These are phyloP conservation scores for Hypothenemus hampei DNA, from an alignment of 1,140 invertebrate species.

Conservation along the genomic window DNA sequence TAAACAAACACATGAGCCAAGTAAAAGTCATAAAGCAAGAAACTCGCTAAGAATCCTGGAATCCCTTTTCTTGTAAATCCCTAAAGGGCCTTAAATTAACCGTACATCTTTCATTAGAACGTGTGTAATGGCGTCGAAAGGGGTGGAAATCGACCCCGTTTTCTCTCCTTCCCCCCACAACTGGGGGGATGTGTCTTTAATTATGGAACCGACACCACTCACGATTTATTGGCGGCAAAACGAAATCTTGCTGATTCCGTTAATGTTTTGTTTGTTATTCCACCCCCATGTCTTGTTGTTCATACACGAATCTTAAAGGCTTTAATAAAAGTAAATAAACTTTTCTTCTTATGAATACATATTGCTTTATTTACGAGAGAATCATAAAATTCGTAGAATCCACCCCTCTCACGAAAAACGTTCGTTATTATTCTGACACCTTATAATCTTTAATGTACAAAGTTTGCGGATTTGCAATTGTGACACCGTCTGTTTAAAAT, in stretches of 20 bases:
- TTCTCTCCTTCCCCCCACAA: no score
- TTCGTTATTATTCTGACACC: slow-evolving; percentile 24
- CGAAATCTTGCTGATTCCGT: slow-evolving; percentile 16
- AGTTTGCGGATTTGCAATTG: slow-evolving; percentile 16
- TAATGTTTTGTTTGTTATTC: slow-evolving; percentile 12
- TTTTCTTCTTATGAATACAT: slow-evolving; percentile 10
- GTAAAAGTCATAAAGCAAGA: slow-evolving; percentile 27
- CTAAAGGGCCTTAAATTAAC: slow-evolving; percentile 29
- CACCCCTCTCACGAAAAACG: no score
- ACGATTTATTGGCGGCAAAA: slow-evolving; percentile 25
- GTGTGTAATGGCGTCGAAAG: slow-evolving; percentile 29
- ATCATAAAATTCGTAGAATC: slow-evolving; percentile 11
- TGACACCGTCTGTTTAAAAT: slow-evolving; percentile 16
- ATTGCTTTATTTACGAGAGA: slow-evolving; percentile 11
- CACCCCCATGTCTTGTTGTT: neutral
- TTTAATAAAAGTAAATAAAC: neutral
- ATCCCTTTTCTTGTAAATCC: slow-evolving; percentile 27
- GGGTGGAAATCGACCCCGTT: slow-evolving; percentile 21
- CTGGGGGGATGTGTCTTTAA: slow-evolving; percentile 23
- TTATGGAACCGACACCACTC: slow-evolving; percentile 29
- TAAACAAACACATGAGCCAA: slow-evolving; percentile 2
- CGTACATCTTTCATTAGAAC: slow-evolving; percentile 30
- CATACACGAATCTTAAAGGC: neutral
- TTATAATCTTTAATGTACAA: slow-evolving; percentile 22
- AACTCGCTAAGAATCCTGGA: slow-evolving; percentile 24